Conservation (phyloP, 2,797 vertebrate genomes). For the Alcedo quadribrachys region DNA sequence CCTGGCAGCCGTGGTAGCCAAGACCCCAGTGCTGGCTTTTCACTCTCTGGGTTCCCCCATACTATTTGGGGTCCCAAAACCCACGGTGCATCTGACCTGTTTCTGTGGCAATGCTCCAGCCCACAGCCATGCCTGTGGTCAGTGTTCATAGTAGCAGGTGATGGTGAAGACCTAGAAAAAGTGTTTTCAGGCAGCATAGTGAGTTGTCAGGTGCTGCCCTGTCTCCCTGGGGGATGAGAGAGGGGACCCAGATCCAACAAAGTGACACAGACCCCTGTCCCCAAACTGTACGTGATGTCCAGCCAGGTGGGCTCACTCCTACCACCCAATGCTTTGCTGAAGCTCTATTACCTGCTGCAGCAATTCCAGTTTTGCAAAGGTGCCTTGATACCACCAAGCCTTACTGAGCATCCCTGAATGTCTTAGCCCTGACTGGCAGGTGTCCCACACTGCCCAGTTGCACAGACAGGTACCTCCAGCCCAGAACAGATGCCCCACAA, state of each 20-base stretch:
- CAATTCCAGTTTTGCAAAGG: not conserved
- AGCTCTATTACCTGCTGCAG: not conserved
- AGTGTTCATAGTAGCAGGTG: not conserved
- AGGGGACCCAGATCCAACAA: not conserved
- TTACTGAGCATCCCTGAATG: not conserved
- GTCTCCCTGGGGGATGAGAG: rapidly evolving
- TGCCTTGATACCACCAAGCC: rapidly evolving
- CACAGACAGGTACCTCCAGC: not conserved
- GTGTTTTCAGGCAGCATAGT: not conserved
- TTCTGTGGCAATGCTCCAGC: not conserved
- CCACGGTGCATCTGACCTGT: not conserved
- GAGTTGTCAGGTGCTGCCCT: rapidly evolving
- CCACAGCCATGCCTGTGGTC: rapidly evolving
- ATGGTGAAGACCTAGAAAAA: not conserved
- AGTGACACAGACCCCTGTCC: not conserved
- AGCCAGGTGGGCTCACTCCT: not conserved
- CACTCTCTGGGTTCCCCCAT: not conserved
- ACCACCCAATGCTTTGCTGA: not conserved
- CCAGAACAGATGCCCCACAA: rapidly evolving
- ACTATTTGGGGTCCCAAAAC: not conserved
- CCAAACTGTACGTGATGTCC: rapidly evolving
- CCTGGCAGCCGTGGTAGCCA: not conserved
- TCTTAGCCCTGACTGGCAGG: rapidly evolving
- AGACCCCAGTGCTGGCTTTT: not conserved
- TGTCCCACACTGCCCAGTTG: rapidly evolving